phyloP scores from a whole-genome alignment of 1,140 invertebrate species.

The Orchesella cincta region DNA sequence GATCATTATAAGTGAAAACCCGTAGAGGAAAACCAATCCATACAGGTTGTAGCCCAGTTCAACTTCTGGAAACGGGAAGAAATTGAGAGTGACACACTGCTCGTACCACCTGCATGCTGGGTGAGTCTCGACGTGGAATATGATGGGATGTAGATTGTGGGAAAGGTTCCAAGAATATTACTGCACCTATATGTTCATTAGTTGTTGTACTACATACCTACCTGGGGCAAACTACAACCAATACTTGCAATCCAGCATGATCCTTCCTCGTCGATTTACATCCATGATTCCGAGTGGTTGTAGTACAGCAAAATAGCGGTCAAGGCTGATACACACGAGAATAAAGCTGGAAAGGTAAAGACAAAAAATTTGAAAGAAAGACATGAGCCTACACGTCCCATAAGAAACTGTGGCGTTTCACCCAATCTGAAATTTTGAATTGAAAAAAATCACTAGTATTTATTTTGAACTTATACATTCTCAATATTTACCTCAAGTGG shows the following conservation, averaged over 20 bases:
- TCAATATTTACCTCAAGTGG: background rate
- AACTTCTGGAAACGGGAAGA: constrained; percentile 67
- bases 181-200: too few relatives aligned
- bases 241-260: constrained; percentile 76
- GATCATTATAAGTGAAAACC: constrained; percentile 77
- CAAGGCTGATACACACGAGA: constrained; percentile 81
- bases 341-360: constrained; percentile 83
- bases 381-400: constrained; percentile 69
- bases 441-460: background rate
- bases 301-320: constrained; percentile 81
- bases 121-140: constrained; percentile 79
- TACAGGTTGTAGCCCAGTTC: constrained; percentile 75
- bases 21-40: constrained; percentile 82
- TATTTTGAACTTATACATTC: background rate
- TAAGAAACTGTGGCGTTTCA: constrained; percentile 55
- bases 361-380: constrained; percentile 81
- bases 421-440: constrained; percentile 54
- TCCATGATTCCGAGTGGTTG: constrained; percentile 72
- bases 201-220: too few relatives aligned
- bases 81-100: constrained; percentile 78
- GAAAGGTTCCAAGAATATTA: too few relatives aligned
- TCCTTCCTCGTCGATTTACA: constrained; percentile 69
- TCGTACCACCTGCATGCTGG: constrained; percentile 72
- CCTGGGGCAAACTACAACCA: constrained; percentile 82
- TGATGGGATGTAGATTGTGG: too few relatives aligned